phyloP scores from a whole-genome alignment of 2,797 vertebrate species.

The Tarsius wallacei region DNA sequence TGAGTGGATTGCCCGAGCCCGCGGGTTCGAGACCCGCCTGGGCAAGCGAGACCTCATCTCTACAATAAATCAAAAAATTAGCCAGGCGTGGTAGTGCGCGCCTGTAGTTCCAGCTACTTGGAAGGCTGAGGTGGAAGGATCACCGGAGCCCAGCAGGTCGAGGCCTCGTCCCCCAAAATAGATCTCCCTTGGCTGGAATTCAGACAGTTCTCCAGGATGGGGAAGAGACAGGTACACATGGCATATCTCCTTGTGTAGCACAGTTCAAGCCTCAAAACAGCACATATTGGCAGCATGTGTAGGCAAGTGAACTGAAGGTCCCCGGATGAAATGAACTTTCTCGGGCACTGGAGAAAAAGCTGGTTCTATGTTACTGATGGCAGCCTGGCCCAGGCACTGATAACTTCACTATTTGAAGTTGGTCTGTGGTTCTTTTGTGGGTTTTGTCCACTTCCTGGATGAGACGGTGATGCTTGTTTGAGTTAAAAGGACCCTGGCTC shows the following conservation, averaged over 20 bases:
- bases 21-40: no score
- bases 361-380: fast-evolving
- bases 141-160: no score
- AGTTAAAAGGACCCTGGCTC: background rate
- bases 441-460: background rate
- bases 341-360: background rate
- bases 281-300: background rate
- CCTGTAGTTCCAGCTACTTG: no score
- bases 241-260: fast-evolving
- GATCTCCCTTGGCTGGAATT: background rate
- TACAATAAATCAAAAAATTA: no score
- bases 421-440: background rate
- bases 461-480: no score
- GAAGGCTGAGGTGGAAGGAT: no score
- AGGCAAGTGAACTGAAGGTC: background rate
- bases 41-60: no score
- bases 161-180: background rate
- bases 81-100: no score
- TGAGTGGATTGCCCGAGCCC: no score
- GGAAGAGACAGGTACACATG: background rate
- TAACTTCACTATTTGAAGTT: background rate
- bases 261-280: background rate
- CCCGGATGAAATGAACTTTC: no score
- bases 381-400: background rate
- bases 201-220: no score